Conservation (phyloP, 2,888 invertebrate genomes). For the Diarsia rubi region DNA sequence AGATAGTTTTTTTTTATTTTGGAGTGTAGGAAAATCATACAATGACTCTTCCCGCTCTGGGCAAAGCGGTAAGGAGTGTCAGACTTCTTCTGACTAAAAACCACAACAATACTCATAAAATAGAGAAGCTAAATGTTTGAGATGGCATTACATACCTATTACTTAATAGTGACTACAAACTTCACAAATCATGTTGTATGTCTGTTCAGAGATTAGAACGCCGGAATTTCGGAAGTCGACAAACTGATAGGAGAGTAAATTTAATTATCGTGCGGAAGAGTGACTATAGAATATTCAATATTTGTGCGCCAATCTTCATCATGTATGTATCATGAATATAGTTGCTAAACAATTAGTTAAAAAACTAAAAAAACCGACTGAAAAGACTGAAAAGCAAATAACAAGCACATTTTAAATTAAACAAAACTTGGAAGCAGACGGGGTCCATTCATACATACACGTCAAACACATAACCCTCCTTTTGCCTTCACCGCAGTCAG, state of each 20-base stretch:
- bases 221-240: constrained; percentile 34
- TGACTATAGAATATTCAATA: background rate
- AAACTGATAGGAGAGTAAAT: constrained; percentile 20
- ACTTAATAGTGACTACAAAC: constrained; percentile 7
- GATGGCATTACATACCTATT: background rate
- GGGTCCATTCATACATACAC: no score
- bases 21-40: no score
- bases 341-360: no score
- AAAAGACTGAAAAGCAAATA: no score
- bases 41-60: no score
- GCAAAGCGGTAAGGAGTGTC: no score
- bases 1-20: background rate
- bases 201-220: constrained; percentile 23
- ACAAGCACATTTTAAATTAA: no score
- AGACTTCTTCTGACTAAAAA: no score
- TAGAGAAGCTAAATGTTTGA: background rate
- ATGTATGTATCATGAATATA: background rate
- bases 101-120: background rate
- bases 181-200: constrained; percentile 15
- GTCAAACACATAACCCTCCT: no score
- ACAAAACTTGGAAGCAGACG: no score
- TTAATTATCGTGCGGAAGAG: background rate
- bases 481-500: no score
- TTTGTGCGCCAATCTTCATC: background rate
- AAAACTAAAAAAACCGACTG: no score